A percentile compares a stretch with the other conserved stretches of the same genome.
Evolutionary conservation across 92 coral and sea anemone genomes (phyloP).

Genomic region (Umimayanthus chanpuru): DNA sequence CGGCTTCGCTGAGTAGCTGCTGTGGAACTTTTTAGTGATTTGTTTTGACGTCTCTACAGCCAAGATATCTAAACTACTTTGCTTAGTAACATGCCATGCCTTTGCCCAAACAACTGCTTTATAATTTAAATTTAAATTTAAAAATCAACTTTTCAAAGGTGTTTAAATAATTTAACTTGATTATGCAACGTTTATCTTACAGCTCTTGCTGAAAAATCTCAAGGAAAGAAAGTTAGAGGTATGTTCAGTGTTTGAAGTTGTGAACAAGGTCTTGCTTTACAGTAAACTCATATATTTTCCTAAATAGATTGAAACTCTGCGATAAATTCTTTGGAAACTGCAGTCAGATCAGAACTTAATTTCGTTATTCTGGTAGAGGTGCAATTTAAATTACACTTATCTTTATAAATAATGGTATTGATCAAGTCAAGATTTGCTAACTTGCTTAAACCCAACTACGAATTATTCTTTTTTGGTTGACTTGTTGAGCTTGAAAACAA

Average conservation of each 20-base stretch:
- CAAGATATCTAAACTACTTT: no score
- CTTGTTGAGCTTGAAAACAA: neutral
- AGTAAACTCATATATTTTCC: neutral
- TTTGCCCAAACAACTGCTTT: no score
- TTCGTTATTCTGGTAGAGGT: neutral
- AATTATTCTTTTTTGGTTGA: neutral
- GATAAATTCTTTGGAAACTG: neutral
- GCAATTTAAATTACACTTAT: no score
- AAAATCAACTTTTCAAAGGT: no score
- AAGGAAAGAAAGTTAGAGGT: slow-evolving; percentile 92
- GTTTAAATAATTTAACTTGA: neutral
- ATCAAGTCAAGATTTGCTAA: neutral
- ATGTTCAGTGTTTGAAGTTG: neutral
- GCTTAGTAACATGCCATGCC: no score
- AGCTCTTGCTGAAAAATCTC: slow-evolving; percentile 94
- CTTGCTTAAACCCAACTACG: neutral
- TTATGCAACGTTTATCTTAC: neutral
- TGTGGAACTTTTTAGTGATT: no score
- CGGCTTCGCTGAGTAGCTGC: no score
- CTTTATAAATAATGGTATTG: neutral
- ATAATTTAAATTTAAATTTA: no score
- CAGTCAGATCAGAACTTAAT: neutral
- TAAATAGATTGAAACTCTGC: neutral
- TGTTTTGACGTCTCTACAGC: no score
- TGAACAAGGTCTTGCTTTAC: neutral